phyloP scores from a whole-genome alignment of 2,888 invertebrate species.

The Pammene fasciana region DNA sequence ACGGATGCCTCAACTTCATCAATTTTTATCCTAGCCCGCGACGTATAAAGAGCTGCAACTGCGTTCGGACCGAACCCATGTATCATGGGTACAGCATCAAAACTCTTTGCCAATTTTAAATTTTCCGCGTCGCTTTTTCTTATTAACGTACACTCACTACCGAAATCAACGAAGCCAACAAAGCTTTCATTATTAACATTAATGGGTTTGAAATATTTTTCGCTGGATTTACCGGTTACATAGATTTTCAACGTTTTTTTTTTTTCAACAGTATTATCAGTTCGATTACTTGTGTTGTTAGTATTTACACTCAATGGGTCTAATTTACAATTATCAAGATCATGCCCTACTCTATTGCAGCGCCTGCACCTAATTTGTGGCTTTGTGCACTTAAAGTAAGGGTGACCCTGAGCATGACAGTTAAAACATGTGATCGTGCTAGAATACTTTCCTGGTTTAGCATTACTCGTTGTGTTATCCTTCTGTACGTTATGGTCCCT shows the following conservation, averaged over 20 bases:
- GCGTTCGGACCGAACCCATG: neutral
- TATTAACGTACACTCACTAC: neutral
- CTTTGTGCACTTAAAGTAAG: neutral
- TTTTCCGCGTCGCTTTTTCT: neutral
- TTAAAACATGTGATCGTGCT: neutral
- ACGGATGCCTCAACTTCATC: neutral
- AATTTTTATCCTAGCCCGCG: neutral
- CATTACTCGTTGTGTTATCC: neutral
- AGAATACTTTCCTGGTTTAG: neutral
- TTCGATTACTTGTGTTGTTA: neutral
- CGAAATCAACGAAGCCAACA: neutral
- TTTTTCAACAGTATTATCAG: neutral
- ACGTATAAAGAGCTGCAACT: neutral
- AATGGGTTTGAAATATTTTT: neutral
- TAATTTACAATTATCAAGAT: neutral
- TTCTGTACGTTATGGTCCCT: neutral
- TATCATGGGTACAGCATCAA: neutral
- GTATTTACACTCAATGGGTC: neutral
- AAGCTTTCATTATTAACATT: neutral
- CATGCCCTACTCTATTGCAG: neutral
- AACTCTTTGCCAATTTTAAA: neutral
- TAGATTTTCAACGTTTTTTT: neutral
- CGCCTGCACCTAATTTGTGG: neutral
- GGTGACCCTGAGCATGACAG: neutral
- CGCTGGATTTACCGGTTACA: neutral